Evolutionary conservation across 1,140 invertebrate species (phyloP).

Genomic region (Samia ricini): DNA sequence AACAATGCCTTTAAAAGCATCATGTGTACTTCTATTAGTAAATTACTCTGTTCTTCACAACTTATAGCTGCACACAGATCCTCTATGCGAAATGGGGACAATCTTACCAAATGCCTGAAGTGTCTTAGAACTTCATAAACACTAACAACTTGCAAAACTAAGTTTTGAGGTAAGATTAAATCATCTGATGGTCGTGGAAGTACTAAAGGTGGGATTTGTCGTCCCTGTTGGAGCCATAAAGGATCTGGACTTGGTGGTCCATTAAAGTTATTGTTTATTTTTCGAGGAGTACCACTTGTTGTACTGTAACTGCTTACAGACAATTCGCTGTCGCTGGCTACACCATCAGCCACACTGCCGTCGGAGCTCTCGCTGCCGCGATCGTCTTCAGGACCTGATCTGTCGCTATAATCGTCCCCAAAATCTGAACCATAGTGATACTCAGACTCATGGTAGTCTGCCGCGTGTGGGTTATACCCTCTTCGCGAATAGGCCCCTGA

Average conservation of each 20-base stretch:
- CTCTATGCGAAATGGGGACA: conserved; percentile 97
- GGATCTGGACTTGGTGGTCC: conserved; percentile 91
- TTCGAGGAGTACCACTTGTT: conserved; percentile 79
- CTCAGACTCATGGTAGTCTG: conserved; percentile 90
- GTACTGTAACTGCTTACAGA: conserved; percentile 88
- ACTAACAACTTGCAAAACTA: conserved; percentile 88
- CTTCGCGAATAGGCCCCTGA: conserved; percentile 78
- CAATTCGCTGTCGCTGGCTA: conserved; percentile 89
- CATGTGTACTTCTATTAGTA: conserved; percentile 95
- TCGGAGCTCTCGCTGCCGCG: conserved; percentile 80
- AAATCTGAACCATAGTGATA: conserved; percentile 95
- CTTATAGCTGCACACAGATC: conserved; percentile 96
- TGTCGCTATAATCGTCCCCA: conserved; percentile 89
- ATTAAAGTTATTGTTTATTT: conserved; percentile 66
- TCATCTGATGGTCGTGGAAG: conserved; percentile 95
- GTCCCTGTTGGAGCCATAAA: conserved; percentile 89
- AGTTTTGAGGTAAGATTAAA: conserved; percentile 87
- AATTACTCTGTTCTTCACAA: conserved; percentile 93
- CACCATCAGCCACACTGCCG: conserved; percentile 82
- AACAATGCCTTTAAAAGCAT: conserved; percentile 93
- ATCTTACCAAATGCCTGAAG: conserved; percentile 91
- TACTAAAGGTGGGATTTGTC: conserved; percentile 86
- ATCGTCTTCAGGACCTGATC: conserved; percentile 87
- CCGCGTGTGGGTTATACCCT: conserved; percentile 85
- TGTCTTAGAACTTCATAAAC: conserved; percentile 97